These are phyloP conservation scores for Nemurella pictetii DNA, from an alignment of 2,888 invertebrate genomes.

Conservation along the genomic window DNA sequence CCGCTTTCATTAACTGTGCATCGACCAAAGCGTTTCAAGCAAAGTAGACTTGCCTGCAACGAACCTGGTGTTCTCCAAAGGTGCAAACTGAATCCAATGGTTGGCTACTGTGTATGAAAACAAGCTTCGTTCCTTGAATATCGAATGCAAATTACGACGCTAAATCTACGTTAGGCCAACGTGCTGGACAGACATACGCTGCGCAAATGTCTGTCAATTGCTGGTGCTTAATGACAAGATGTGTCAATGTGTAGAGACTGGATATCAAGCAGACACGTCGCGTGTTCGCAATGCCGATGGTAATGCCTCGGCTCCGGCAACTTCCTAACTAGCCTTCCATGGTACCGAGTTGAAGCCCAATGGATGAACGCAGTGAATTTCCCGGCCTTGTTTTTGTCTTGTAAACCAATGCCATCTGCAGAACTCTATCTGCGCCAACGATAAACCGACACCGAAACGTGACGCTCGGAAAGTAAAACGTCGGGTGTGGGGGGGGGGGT, in stretches of 20 bases:
- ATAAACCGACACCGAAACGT: neutral
- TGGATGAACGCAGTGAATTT: neutral
- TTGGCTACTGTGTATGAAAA: neutral
- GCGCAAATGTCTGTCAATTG: neutral
- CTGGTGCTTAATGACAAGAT: neutral
- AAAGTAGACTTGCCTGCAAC: neutral
- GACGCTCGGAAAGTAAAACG: neutral
- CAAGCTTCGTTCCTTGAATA: slow-evolving; percentile 21
- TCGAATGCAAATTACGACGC: slow-evolving; percentile 13
- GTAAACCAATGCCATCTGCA: neutral
- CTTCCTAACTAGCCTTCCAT: neutral
- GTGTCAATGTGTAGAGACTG: neutral
- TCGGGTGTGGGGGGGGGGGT: neutral
- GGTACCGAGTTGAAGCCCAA: neutral
- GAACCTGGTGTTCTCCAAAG: neutral
- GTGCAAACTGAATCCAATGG: neutral
- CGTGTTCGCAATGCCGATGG: neutral
- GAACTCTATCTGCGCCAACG: neutral
- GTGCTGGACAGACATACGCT: too few relatives aligned
- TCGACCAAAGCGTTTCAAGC: neutral
- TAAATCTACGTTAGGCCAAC: neutral
- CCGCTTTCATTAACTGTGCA: neutral
- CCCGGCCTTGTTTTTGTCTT: too few relatives aligned
- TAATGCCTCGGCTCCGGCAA: neutral
- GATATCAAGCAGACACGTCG: neutral